phyloP scores from a whole-genome alignment of 2,888 invertebrate genomes.

The Slavum lentiscoides region DNA sequence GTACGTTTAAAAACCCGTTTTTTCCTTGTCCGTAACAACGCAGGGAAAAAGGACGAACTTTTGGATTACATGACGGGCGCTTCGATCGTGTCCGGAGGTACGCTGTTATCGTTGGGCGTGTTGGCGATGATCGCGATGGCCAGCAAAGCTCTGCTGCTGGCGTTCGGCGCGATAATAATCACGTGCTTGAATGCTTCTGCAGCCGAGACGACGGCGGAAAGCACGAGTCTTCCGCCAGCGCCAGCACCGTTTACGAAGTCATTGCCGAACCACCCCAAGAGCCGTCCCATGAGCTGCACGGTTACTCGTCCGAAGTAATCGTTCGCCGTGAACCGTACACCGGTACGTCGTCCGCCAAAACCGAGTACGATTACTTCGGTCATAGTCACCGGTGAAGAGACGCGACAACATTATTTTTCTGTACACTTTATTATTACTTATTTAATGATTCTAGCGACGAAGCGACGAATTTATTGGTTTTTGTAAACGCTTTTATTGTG shows the following conservation, averaged over 20 bases:
- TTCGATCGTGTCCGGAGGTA: constrained; percentile 69
- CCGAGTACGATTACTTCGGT: not conserved
- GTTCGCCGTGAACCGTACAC: constrained; percentile 65
- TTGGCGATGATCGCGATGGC: constrained; percentile 78
- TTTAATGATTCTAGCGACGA: too few species aligned
- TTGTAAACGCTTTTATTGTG: too few species aligned
- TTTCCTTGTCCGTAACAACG: too few species aligned
- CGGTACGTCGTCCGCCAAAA: constrained; percentile 57
- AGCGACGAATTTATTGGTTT: too few species aligned
- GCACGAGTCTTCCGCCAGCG: constrained; percentile 57
- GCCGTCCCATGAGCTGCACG: constrained; percentile 74
- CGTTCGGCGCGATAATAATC: constrained; percentile 76
- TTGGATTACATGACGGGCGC: constrained; percentile 60
- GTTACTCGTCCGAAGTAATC: constrained; percentile 67
- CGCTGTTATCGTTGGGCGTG: constrained; percentile 73
- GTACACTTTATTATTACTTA: too few species aligned
- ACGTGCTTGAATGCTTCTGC: constrained; percentile 68
- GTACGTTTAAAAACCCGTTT: too few species aligned
- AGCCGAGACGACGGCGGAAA: constrained; percentile 58
- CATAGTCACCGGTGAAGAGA: too few species aligned
- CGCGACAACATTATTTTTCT: too few species aligned
- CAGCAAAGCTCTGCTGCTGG: constrained; percentile 82
- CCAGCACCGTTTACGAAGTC: constrained; percentile 78
- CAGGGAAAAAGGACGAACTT: constrained; percentile 6
- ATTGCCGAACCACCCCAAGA: constrained; percentile 80